Evolutionary conservation across 2,797 vertebrate species (phyloP).

Genomic region (Buceros bicornis): DNA sequence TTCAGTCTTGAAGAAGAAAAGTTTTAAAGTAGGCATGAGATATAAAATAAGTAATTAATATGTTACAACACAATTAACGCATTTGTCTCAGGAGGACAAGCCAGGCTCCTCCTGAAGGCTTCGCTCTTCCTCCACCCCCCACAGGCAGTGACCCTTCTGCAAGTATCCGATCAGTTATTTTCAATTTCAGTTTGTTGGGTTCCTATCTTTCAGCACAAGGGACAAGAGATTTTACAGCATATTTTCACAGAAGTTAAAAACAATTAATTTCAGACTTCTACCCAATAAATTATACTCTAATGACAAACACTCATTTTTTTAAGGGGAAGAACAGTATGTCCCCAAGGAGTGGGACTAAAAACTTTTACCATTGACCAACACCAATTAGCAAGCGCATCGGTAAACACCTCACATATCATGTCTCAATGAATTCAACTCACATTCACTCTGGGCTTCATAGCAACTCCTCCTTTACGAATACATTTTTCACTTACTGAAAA

Average conservation of each 20-base stretch:
- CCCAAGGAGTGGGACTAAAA: neutral
- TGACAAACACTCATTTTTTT: neutral
- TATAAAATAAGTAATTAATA: neutral
- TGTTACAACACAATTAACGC: neutral
- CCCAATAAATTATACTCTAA: neutral
- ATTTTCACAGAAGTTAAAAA: neutral
- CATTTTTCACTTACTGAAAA: constrained; percentile 43
- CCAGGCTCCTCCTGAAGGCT: neutral
- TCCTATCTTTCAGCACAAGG: neutral
- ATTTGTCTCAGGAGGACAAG: neutral
- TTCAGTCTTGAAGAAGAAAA: neutral
- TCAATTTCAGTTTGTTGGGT: neutral
- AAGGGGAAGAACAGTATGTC: neutral
- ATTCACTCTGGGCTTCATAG: constrained; percentile 10
- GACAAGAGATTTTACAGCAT: neutral
- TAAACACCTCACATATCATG: neutral
- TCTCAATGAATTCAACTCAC: constrained; percentile 19
- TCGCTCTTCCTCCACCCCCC: rapidly evolving
- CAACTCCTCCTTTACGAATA: constrained; percentile 29
- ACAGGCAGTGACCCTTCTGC: neutral
- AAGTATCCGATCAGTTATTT: neutral
- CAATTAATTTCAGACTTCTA: neutral
- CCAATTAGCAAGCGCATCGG: neutral
- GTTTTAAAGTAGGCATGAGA: neutral
- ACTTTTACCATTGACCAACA: neutral